Percentiles rank a stretch among this genome's conserved stretches.
These are phyloP conservation scores for Sisyra terminalis DNA, from an alignment of 2,888 invertebrate species.

Conservation along the genomic window DNA sequence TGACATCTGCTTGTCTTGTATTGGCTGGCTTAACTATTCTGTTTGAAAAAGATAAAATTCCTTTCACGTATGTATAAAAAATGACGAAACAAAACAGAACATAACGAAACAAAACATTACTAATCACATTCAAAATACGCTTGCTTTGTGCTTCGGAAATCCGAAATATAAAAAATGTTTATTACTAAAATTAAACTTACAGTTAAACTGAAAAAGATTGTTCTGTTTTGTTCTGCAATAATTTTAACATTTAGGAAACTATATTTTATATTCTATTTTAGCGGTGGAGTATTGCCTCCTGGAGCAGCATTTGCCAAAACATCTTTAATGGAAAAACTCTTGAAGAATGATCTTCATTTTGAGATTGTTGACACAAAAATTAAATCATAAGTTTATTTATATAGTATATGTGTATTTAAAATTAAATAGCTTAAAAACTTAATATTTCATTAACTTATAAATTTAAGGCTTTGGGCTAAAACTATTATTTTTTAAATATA, in stretches of 20 bases:
- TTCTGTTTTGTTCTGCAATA: too few species aligned
- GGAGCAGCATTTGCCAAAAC: slow-evolving; percentile 67
- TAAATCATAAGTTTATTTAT: too few species aligned
- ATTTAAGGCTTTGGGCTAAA: background rate
- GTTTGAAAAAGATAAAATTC: slow-evolving; percentile 59
- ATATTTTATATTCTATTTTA: too few species aligned
- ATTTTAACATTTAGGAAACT: too few species aligned
- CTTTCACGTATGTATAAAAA: slow-evolving; percentile 38
- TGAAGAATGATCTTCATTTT: slow-evolving; percentile 46
- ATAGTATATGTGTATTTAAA: too few species aligned
- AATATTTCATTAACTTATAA: too few species aligned
- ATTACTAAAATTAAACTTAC: too few species aligned
- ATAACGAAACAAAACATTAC: background rate
- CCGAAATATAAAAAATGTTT: background rate
- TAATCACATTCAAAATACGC: background rate
- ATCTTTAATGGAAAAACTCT: slow-evolving; percentile 47
- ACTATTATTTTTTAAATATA: background rate
- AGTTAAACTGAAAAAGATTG: too few species aligned
- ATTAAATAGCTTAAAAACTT: too few species aligned
- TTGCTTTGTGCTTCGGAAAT: background rate
- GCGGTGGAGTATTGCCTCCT: slow-evolving; percentile 69
- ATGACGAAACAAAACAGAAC: too few species aligned
- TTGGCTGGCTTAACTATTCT: slow-evolving; percentile 59
- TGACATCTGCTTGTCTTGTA: slow-evolving; percentile 58
- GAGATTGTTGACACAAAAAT: slow-evolving; percentile 25